Evolutionary conservation across 2,113 vertebrate genomes (phyloP), one percentile per base, ranked within the genome.

Genomic region (Hemibagrus wyckioides): DNA sequence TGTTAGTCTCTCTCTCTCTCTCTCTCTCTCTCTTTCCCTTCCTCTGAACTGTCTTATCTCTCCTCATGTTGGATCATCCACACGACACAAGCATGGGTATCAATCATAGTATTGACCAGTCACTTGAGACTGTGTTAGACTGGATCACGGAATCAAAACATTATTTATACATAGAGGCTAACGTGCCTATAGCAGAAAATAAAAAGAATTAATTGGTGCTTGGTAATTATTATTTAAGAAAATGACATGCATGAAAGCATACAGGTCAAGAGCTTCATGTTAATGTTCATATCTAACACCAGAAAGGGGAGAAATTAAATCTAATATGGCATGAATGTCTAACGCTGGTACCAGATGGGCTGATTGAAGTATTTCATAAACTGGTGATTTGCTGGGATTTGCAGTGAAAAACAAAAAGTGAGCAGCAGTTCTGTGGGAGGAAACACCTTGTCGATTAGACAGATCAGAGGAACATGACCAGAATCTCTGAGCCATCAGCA

Each of bases 91-190:
- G 23, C 69, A 86, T 82, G 73, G 25, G 54, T 69, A 80, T 89
- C 82, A 85, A 87, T 89, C 87, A 83, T 25, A 23, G 50, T 79
- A 82, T 85, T 36, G 83, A 83, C 76, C 82, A 85, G 85, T 87
- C 82, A 89, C 56, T 76, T 90, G 83, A 80, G 76, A 83, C 82
- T 67, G 41, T 88, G 85, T 84, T 76, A 36, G 21, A 19, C 44
- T 36, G 75, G 52, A 82, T 90, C 71, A 85, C 85, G 54, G 36
- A 87, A 81, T 76, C 80, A 63, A 30, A 84, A 79, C 44, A 30
- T n/a, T 33, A 50, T 6, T 10, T 61, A 61, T 6, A 44, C 5
- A 36, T 28, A 48, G 73, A 61, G 28, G 14, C 17, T 79, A 6
- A 41, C 69, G 82, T 84, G 56, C 76, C n/a, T 65, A 71, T 36